Evolutionary conservation across 2,888 invertebrate genomes (phyloP).

Genomic region (Nasonia oneida): DNA sequence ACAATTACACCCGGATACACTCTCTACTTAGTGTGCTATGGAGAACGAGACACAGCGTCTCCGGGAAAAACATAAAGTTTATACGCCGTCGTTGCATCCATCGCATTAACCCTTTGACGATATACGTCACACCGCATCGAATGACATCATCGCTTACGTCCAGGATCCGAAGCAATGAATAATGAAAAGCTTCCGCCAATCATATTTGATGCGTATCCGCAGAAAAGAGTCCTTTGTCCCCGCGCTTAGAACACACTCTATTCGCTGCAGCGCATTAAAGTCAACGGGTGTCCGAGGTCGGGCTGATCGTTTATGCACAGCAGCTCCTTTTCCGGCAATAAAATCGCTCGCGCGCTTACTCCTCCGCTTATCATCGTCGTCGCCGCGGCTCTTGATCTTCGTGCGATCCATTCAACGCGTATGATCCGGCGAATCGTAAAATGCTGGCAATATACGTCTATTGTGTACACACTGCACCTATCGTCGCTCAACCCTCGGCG

Average conservation of each 20-base stretch:
- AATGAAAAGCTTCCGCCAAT: slow-evolving; percentile 24
- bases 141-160: neutral
- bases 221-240: slow-evolving; percentile 47
- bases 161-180: neutral
- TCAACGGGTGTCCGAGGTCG: slow-evolving; percentile 59
- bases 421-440: slow-evolving; percentile 47
- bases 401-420: slow-evolving; percentile 48
- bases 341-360: slow-evolving; percentile 65
- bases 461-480: slow-evolving; percentile 15
- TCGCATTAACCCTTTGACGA: neutral
- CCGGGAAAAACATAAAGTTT: neutral
- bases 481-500: slow-evolving; percentile 13
- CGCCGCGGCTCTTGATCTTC: slow-evolving; percentile 41
- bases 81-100: neutral
- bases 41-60: too few species aligned
- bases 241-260: neutral
- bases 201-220: slow-evolving; percentile 18
- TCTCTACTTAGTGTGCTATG: neutral
- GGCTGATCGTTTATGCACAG: slow-evolving; percentile 76
- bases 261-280: slow-evolving; percentile 58
- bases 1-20: neutral
- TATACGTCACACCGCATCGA: neutral
- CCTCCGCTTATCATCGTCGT: slow-evolving; percentile 2
- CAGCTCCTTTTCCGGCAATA: slow-evolving; percentile 74
- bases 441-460: neutral